phyloP scores from a whole-genome alignment of 2,888 invertebrate genomes.

The Calliopum simillimum region DNA sequence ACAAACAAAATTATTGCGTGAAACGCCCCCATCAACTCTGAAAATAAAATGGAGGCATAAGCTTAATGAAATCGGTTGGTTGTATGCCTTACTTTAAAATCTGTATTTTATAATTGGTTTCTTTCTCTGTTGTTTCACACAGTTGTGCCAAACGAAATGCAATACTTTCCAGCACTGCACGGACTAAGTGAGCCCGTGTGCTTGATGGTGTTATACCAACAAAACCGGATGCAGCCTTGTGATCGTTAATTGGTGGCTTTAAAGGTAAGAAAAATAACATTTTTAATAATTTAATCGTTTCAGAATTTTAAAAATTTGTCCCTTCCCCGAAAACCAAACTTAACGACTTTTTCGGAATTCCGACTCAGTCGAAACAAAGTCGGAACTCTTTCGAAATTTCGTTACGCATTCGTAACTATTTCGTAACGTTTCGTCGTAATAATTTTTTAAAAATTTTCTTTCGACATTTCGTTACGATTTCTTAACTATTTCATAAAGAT shows the following conservation, averaged over 20 bases:
- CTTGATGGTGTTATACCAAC: constrained; percentile 77
- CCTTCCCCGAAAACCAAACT: too few species aligned
- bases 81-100: constrained; percentile 71
- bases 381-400: too few species aligned
- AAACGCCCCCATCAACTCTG: constrained; percentile 97
- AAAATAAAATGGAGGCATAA: constrained; percentile 15
- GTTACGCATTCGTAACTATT: too few species aligned
- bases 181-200: constrained; percentile 80
- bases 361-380: too few species aligned
- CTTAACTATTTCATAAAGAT: too few species aligned
- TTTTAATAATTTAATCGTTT: constrained; percentile 2
- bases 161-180: constrained; percentile 87
- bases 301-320: too few species aligned
- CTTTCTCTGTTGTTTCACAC: constrained; percentile 77
- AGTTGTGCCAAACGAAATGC: constrained; percentile 85
- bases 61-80: neutral
- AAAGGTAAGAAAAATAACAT: constrained; percentile 28
- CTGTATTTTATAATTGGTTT: constrained; percentile 73
- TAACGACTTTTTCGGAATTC: too few species aligned
- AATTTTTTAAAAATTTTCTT: too few species aligned
- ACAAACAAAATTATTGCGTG: constrained; percentile 90
- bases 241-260: constrained; percentile 91
- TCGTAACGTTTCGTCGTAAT: too few species aligned
- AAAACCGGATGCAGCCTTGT: constrained; percentile 85
- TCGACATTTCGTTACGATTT: too few species aligned